Base-by-base conservation (phyloP, 1,140 invertebrate species). In the Monochamus saltuarius region DNA sequence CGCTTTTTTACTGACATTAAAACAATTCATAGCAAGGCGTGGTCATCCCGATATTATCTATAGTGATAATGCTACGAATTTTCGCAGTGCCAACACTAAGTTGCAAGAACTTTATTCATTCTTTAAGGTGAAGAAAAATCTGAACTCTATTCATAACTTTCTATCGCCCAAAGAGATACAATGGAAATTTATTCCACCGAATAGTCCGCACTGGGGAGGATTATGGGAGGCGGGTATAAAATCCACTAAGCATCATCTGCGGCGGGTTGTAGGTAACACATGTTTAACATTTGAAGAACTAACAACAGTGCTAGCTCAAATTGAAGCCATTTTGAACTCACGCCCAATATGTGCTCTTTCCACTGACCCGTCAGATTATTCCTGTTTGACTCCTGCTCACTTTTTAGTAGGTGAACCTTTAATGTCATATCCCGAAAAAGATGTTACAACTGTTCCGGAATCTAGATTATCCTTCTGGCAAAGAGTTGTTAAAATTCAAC, bases 251-350 rank as follows among this genome's bases (percentile, higher is more conserved):
- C 22, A 62, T 43, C 66, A 70, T 42, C 14, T 70, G 11, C 56
- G 8, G 8, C 29, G 67, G 35, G 42, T 68, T 4, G 37, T 72
- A 14, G 42, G 52, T 9, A 40, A 55, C 6, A 61, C 59, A n/a
- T 51, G 65, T 51, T 56, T 71, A 1, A 73, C 66, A 0, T 70
- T 64, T 45, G 69, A 71, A 45, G 64, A 71, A 43, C 49, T 70
- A 17, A 17, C 56, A 7, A 71, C 69, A 17, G 52, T 65, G 14
- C 59, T 71, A 13, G 46, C 64, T 9, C 65, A 70, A 55, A 64
- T 71, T n/a, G 65, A 73, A 57, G 65, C 71, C 8, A 53, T 72
- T 42, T 34, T 74, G 2, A 75, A 72, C 61, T 73, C 67, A 13
- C 51, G 58, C 52, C 73, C 64, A 2, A 50, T 65, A n/a, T 65